Conservation (phyloP, 37 sponge, comb jelly and placozoan species). For the Haliclona indistincta region DNA sequence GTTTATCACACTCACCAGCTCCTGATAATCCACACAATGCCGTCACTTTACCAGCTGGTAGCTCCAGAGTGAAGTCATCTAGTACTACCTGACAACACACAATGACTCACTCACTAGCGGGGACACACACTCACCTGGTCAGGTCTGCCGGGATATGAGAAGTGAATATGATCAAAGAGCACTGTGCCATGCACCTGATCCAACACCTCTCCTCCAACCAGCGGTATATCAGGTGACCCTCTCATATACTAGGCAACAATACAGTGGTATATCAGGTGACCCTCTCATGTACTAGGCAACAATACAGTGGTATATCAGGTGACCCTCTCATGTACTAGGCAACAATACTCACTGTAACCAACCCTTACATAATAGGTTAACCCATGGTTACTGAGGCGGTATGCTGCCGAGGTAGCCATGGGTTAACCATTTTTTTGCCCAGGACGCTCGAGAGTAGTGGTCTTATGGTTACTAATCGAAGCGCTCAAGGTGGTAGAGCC, state of each 20-base stretch:
- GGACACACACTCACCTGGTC: slow-evolving; percentile 55
- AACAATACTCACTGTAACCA: no score
- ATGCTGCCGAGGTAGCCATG: no score
- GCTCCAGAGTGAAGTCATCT: slow-evolving; percentile 54
- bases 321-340: not conserved
- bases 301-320: not conserved
- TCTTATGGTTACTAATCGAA: no score
- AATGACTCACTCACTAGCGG: not conserved
- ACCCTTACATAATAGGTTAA: no score
- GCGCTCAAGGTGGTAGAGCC: no score
- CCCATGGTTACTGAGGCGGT: no score
- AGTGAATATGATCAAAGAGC: slow-evolving; percentile 74
- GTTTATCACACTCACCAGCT: slow-evolving; percentile 88
- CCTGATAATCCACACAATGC: slow-evolving; percentile 98
- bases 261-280: not conserved
- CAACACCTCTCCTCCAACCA: slow-evolving; percentile 57
- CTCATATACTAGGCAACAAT: slow-evolving; percentile 1
- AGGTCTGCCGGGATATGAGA: slow-evolving; percentile 82
- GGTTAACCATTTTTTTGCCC: no score
- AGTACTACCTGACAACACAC: slow-evolving; percentile 71
- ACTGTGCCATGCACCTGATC: slow-evolving; percentile 57
- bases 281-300: not conserved
- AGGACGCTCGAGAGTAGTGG: no score
- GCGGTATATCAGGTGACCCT: slow-evolving; percentile 33
- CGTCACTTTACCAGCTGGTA: slow-evolving; percentile 87